phyloP scores from a whole-genome alignment of 2,797 vertebrate genomes.

The Hypotaenidia okinawae region DNA sequence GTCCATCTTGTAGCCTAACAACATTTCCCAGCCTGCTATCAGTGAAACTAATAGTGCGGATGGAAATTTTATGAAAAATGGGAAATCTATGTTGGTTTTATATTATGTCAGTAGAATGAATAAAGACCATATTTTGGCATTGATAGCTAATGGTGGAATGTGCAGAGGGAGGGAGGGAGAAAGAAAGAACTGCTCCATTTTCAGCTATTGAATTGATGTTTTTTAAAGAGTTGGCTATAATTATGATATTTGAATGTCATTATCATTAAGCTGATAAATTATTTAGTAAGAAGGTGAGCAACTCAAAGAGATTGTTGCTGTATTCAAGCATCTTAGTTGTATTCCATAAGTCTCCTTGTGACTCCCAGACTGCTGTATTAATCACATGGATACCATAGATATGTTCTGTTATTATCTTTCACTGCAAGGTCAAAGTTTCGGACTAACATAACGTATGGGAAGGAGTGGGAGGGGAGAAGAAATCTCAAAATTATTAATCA shows the following conservation, averaged over 20 bases:
- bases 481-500: constrained; percentile 72
- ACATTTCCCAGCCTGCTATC: constrained; percentile 80
- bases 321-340: constrained; percentile 71
- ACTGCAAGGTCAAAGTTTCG: constrained; percentile 76
- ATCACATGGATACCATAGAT: constrained; percentile 72
- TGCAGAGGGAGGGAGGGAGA: constrained; percentile 23
- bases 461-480: background rate
- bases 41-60: constrained; percentile 83
- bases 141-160: constrained; percentile 77
- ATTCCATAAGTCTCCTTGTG: constrained; percentile 67
- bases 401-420: constrained; percentile 72
- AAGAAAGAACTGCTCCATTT: constrained; percentile 52
- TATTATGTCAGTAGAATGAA: constrained; percentile 82
- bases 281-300: constrained; percentile 78
- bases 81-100: constrained; percentile 78
- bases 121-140: constrained; percentile 82
- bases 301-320: constrained; percentile 55
- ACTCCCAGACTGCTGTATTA: constrained; percentile 69
- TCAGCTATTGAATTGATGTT: constrained; percentile 72
- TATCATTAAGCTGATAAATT: constrained; percentile 93
- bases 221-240: constrained; percentile 83
- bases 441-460: constrained; percentile 34
- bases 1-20: constrained; percentile 83
- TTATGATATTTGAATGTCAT: constrained; percentile 95
- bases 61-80: constrained; percentile 86